These are phyloP conservation scores for Ladona fulva DNA, from an alignment of 1,140 invertebrate species.

Conservation along the genomic window DNA sequence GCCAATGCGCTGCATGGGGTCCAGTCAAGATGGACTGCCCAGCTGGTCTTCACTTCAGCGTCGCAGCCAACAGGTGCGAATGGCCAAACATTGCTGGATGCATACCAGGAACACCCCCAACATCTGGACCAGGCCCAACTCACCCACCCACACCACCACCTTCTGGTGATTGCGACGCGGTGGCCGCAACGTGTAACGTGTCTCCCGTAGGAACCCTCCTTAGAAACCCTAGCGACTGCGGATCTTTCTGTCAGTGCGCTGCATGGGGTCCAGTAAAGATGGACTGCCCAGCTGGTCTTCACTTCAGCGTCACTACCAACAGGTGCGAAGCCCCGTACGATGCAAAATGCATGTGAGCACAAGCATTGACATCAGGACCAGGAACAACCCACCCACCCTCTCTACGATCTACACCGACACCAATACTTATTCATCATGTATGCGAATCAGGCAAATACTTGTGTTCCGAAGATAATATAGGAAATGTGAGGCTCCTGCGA, in stretches of 20 bases:
- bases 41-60: slow-evolving; percentile 23
- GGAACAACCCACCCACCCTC: too few species aligned
- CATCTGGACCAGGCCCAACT: neutral
- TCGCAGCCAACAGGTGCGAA: slow-evolving; percentile 25
- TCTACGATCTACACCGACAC: too few species aligned
- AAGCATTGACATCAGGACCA: neutral
- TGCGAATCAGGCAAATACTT: too few species aligned
- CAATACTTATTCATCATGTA: too few species aligned
- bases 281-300: slow-evolving; percentile 21
- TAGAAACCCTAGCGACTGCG: slow-evolving; percentile 25
- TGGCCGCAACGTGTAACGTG: neutral
- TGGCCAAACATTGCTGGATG: slow-evolving; percentile 21
- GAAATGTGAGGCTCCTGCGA: too few species aligned
- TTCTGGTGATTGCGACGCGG: neutral
- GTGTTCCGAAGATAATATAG: too few species aligned
- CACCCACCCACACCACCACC: neutral
- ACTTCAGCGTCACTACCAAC: slow-evolving; percentile 23
- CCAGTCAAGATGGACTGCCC: slow-evolving; percentile 23
- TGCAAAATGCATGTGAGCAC: slow-evolving; percentile 14
- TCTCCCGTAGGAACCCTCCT: slow-evolving; percentile 13
- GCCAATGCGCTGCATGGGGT: slow-evolving; percentile 28
- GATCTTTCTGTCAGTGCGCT: slow-evolving; percentile 25
- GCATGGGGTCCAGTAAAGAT: slow-evolving; percentile 23
- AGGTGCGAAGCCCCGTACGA: slow-evolving; percentile 26
- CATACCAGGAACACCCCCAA: neutral